Base-by-base conservation (phyloP, 2,113 vertebrate genomes). In the Canis aureus region DNA sequence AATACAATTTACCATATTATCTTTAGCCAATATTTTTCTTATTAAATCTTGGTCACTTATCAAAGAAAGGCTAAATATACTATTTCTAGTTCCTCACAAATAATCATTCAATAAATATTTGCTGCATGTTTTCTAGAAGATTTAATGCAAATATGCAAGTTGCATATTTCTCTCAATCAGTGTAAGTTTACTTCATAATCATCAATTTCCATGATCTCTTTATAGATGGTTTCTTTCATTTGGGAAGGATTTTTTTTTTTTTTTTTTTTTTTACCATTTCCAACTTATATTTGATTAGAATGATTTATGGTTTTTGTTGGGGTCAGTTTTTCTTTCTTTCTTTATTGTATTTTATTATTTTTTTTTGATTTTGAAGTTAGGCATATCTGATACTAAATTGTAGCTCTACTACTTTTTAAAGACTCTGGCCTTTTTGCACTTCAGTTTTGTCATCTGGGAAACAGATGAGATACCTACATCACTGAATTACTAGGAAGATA, bases 41-140 rank as follows among this genome's bases (percentile, higher is more conserved):
- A 5, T 91, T 53, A 86, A 74, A 20, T 74, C 35, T 74, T 67
- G 5, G 49, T 73, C 51, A 74, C 3, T 92, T 94, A 74, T 23
- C 27, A 80, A 89, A 86, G 89, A 91, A 78, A 73, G 12, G 13
- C 20, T 79, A 81, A 89, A 8, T 57, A 57, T 35, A 38, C 2
- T 78, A 49, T 25, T 93, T 96, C 29, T 78, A 64, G 29, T 89
- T 83, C 66, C 2, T 97, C 27, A 89, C 32, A 80, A 62, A 22
- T 78, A 79, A 2, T 8, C 15, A 84, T 88, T 73, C 57, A 59
- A 73, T 23, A 91, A 79, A 73, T 83, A 84, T 59, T 83, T 88
- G 10, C 57, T 81, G 62, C 64, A 73, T 74, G 8, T 35, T 16
- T 71, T 1, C 35, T 92, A 15, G 67, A 89, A 92, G 7, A 8